These are phyloP conservation scores for Argyra leucocephala DNA, from an alignment of 2,888 invertebrate species.

Conservation along the genomic window DNA sequence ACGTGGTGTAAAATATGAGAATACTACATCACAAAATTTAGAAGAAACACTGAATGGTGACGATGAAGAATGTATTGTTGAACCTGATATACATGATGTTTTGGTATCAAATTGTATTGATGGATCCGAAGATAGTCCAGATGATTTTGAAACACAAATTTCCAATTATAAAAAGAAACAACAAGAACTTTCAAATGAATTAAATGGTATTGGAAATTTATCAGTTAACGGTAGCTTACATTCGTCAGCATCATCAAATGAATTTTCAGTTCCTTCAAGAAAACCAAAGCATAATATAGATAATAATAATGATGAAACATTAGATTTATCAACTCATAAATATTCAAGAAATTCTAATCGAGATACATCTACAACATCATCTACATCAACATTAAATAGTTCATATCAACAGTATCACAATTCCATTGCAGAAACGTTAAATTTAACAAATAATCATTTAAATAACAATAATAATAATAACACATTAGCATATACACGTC, in stretches of 20 bases:
- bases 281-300: neutral
- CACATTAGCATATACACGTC: too few species aligned
- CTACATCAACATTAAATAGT: too few species aligned
- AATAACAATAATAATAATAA: too few species aligned
- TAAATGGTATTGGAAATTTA: slow-evolving; percentile 32
- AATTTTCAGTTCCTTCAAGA: neutral
- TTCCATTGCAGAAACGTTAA: too few species aligned
- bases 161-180: slow-evolving; percentile 31
- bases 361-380: too few species aligned
- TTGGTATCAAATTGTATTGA: slow-evolving; percentile 29
- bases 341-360: neutral
- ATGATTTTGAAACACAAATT: slow-evolving; percentile 12
- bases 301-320: neutral
- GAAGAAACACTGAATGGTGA: slow-evolving; percentile 24
- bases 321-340: neutral
- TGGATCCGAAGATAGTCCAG: slow-evolving; percentile 15
- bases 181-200: slow-evolving; percentile 40
- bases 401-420: too few species aligned
- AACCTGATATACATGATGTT: slow-evolving; percentile 40
- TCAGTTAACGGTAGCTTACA: neutral
- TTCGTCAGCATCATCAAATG: neutral
- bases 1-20: slow-evolving; percentile 33
- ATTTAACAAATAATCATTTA: too few species aligned
- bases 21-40: neutral
- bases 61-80: slow-evolving; percentile 38